Conservation (phyloP, 1,140 invertebrate species). For the Radopholus similis region DNA sequence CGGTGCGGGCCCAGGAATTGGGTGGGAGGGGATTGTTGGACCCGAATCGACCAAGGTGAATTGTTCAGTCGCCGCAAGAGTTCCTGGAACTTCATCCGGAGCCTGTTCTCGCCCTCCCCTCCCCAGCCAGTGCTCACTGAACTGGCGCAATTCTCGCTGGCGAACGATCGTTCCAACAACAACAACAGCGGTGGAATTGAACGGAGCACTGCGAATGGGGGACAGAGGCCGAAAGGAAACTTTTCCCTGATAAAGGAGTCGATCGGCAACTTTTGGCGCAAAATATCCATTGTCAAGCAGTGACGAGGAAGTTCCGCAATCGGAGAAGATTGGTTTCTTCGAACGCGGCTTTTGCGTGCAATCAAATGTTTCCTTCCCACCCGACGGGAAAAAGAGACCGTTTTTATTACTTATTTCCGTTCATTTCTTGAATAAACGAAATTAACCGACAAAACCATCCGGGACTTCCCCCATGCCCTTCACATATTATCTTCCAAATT, state of each 20-base stretch:
- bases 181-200: background rate
- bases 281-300: no score
- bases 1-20: background rate
- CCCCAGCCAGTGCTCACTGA: background rate
- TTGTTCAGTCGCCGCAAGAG: background rate
- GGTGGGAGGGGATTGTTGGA: background rate
- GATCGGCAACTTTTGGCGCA: background rate
- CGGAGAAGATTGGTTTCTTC: no score
- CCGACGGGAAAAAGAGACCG: no score
- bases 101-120: background rate
- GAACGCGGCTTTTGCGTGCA: no score
- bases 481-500: no score
- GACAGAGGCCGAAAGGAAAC: background rate
- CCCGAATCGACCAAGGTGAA: background rate
- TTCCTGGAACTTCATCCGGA: background rate
- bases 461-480: no score
- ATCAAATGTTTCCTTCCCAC: no score
- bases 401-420: no score
- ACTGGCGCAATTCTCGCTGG: background rate
- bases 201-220: background rate
- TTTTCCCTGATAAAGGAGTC: no score
- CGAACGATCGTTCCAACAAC: background rate
- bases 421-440: no score
- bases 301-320: no score
- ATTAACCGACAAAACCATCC: no score